Conservation (phyloP, 2,888 invertebrate genomes). For the Phragmatobia fuliginosa region DNA sequence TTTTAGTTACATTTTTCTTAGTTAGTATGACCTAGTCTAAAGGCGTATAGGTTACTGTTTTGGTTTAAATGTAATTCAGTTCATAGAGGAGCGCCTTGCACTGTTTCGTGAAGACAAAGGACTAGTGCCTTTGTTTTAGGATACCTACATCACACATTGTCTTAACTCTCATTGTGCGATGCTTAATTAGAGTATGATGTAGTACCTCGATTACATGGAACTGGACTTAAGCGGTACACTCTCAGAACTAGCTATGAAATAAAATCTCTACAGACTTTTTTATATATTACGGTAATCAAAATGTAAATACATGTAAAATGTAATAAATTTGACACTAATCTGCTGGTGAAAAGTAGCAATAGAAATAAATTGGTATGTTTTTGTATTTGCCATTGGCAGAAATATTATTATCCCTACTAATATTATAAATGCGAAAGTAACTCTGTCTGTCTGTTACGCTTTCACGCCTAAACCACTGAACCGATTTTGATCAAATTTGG, state of each 20-base stretch:
- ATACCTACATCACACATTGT: neutral
- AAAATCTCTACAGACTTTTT: no score
- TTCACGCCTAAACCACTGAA: no score
- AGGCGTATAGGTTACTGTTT: neutral
- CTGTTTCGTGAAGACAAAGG: neutral
- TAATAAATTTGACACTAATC: no score
- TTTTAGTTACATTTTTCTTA: constrained; percentile 10
- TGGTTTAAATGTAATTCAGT: no score
- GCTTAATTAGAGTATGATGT: neutral
- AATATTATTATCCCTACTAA: no score
- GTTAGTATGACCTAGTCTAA: neutral
- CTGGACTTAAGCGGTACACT: neutral
- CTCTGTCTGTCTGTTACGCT: no score
- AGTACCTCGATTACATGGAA: neutral
- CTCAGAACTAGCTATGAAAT: no score
- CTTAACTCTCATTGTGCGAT: neutral
- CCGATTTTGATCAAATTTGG: no score
- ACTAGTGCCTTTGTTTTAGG: neutral
- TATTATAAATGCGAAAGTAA: no score
- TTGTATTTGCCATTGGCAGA: neutral
- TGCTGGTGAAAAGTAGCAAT: neutral
- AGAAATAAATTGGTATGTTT: neutral
- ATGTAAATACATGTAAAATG: neutral
- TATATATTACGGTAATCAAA: no score
- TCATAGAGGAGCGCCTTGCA: neutral